Percentiles rank a stretch among this genome's conserved stretches.
Conservation (phyloP, 2,113 vertebrate species). For the Bambusicola thoracicus region DNA sequence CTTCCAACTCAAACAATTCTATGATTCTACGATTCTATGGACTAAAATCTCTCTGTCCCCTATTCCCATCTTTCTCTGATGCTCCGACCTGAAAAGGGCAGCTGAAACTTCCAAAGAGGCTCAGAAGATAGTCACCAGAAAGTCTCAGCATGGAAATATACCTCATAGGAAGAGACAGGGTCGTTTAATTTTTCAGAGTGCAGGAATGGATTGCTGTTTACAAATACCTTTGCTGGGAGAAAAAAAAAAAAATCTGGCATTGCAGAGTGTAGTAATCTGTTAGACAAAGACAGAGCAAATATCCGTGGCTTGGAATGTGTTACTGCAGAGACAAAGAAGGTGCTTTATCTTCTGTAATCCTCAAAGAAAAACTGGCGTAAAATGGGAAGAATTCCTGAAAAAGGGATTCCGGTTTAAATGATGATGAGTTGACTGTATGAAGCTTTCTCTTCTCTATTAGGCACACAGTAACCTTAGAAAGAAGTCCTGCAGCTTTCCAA, state of each 20-base stretch:
- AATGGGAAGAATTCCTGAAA: neutral
- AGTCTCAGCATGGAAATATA: neutral
- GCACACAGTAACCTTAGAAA: neutral
- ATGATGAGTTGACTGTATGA: neutral
- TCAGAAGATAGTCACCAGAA: neutral
- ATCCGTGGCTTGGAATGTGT: neutral
- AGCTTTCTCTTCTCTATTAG: neutral
- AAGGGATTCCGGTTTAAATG: neutral
- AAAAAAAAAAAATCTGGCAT: neutral
- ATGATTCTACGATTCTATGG: no score
- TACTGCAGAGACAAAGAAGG: neutral
- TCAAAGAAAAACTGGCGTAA: neutral
- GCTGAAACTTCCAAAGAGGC: neutral
- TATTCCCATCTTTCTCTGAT: neutral
- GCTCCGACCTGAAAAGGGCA: neutral
- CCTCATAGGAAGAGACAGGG: neutral
- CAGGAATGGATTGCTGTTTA: constrained; percentile 14
- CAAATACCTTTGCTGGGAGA: constrained; percentile 31
- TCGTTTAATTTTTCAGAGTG: neutral
- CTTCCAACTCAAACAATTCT: no score
- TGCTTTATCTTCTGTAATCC: neutral
- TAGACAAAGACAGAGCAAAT: constrained; percentile 32
- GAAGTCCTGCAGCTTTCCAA: neutral
- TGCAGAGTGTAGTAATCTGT: neutral
- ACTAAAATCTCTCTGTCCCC: neutral